A percentile compares a stretch with the other conserved stretches of the same genome.
Conservation (phyloP, 2,797 vertebrate genomes). For the Micromesistius poutassou region DNA sequence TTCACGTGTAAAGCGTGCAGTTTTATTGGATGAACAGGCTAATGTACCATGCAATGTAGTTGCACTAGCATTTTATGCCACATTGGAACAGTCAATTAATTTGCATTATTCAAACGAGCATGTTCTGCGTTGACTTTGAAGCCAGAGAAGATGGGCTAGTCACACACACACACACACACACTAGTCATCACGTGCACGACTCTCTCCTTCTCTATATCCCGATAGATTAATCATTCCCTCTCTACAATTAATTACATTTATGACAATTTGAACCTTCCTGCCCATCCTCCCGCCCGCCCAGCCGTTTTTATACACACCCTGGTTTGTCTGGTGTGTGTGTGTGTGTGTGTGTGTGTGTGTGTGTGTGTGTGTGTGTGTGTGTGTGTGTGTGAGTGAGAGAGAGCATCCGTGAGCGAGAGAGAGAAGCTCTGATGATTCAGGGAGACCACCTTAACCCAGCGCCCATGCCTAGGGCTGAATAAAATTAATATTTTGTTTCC, state of each 20-base stretch:
- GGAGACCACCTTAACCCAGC: constrained; percentile 91
- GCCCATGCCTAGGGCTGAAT: constrained; percentile 94
- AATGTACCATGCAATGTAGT: constrained; percentile 98
- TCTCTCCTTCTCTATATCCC: constrained; percentile 78
- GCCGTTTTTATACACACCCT: constrained; percentile 77
- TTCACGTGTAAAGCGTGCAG: constrained; percentile 84
- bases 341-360: too few relatives aligned
- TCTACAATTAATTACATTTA: constrained; percentile 99
- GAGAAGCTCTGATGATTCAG: constrained; percentile 90
- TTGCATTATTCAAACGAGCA: constrained; percentile 97
- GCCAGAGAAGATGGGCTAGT: constrained; percentile 70
- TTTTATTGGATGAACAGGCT: constrained; percentile 97
- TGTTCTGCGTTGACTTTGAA: constrained; percentile 84
- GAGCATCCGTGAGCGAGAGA: constrained; percentile 64
- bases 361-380: too few relatives aligned
- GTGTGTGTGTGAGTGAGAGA: constrained; percentile 21
- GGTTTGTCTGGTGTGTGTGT: constrained; percentile 76
- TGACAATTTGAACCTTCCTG: constrained; percentile 92
- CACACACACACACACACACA: too few relatives aligned
- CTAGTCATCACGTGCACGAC: constrained; percentile 79
- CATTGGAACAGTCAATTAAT: constrained; percentile 99
- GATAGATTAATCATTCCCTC: constrained; percentile 94
- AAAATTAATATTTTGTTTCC: constrained; percentile 99
- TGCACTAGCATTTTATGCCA: constrained; percentile 98
- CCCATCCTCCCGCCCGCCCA: constrained; percentile 69